Conservation (phyloP, 2,888 invertebrate genomes). For the Muscina levida region DNA sequence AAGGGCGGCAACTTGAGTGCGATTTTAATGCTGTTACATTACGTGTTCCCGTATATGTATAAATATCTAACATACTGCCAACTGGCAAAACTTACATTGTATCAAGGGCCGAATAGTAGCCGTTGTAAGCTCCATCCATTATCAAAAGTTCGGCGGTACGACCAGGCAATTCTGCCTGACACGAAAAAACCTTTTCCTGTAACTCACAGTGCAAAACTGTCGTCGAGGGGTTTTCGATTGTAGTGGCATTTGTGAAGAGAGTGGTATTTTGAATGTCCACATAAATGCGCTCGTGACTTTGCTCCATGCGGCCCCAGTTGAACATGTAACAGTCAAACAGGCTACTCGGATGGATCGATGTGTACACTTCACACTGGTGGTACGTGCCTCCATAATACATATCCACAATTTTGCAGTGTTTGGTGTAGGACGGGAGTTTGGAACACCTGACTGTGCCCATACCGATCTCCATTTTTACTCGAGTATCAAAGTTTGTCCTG, state of each 20-base stretch:
- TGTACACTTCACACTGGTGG: constrained; percentile 68
- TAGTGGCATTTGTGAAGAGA: constrained; percentile 63
- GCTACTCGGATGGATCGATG: constrained; percentile 67
- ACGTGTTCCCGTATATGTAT: too few species aligned
- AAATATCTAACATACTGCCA: too few species aligned
- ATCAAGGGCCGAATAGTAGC: constrained; percentile 69
- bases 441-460: constrained; percentile 66
- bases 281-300: constrained; percentile 68
- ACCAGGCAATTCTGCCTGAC: constrained; percentile 70
- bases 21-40: too few species aligned
- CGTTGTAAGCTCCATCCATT: constrained; percentile 69
- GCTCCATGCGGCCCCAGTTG: constrained; percentile 69
- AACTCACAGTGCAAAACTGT: constrained; percentile 68
- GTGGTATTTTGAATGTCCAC: constrained; percentile 64
- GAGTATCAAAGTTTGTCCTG: constrained; percentile 67
- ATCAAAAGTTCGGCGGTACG: constrained; percentile 67
- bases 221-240: constrained; percentile 57
- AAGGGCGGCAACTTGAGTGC: too few species aligned
- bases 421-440: constrained; percentile 65
- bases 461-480: constrained; percentile 65
- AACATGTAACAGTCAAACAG: constrained; percentile 69
- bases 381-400: constrained; percentile 59
- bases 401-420: constrained; percentile 69
- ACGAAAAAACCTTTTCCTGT: constrained; percentile 60
- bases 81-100: constrained; percentile 71